These are phyloP conservation scores for Drosophila melanica DNA, from an alignment of 1,140 invertebrate genomes.

Conservation along the genomic window DNA sequence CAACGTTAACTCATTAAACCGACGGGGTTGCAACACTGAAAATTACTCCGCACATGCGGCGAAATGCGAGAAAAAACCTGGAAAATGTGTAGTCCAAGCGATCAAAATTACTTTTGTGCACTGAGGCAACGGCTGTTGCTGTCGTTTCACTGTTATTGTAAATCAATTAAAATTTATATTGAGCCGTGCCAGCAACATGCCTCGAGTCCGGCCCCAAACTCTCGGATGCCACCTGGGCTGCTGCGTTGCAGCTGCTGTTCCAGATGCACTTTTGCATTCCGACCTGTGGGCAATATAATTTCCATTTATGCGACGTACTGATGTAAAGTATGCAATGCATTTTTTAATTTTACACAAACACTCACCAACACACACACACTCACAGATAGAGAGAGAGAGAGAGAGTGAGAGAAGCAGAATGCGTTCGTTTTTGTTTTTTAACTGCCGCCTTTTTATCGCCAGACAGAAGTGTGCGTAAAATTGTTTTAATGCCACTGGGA, in stretches of 20 bases:
- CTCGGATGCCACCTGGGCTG: neutral
- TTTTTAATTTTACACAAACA: conserved; percentile 50
- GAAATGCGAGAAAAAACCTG: conserved; percentile 21
- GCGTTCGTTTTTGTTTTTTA: conserved; percentile 21
- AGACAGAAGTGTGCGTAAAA: conserved; percentile 50
- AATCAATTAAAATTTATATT: conserved; percentile 70
- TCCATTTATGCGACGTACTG: conserved; percentile 52
- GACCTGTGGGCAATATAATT: conserved; percentile 50
- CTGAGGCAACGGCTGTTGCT: conserved; percentile 3
- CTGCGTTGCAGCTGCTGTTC: neutral
- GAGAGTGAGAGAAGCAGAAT: neutral
- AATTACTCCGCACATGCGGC: conserved; percentile 28
- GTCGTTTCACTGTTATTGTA: conserved; percentile 53
- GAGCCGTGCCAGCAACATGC: conserved; percentile 22
- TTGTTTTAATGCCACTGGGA: conserved; percentile 52
- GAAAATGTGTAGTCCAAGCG: conserved; percentile 9
- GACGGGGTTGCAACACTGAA: conserved; percentile 50
- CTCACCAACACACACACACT: neutral
- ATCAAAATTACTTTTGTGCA: conserved; percentile 51
- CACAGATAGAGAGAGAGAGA: neutral
- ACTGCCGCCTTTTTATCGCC: conserved; percentile 29
- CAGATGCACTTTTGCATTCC: neutral
- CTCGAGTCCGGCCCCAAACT: neutral
- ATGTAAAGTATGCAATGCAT: conserved; percentile 53
- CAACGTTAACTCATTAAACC: conserved; percentile 52